Evolutionary conservation across 2,888 invertebrate genomes (phyloP).

Genomic region (Xanthorhoe designata): DNA sequence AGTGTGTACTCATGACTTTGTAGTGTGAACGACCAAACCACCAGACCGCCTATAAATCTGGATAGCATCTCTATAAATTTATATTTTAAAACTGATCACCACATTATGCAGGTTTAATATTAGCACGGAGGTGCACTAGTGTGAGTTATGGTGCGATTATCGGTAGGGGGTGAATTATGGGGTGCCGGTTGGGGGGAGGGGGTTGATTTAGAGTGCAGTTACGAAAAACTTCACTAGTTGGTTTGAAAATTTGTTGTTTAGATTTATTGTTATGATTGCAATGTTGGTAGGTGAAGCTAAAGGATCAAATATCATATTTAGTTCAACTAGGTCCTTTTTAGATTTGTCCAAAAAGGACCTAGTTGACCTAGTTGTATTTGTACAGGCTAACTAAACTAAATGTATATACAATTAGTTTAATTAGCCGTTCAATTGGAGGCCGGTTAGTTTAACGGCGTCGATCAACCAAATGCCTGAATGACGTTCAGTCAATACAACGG

Average conservation of each 20-base stretch:
- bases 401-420: too few species aligned
- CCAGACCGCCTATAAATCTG: slow-evolving; percentile 18
- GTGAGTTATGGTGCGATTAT: slow-evolving; percentile 74
- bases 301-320: too few species aligned
- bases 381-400: too few species aligned
- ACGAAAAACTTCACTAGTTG: slow-evolving; percentile 23
- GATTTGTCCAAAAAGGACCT: too few species aligned
- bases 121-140: slow-evolving; percentile 55
- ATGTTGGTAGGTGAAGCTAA: background rate
- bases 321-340: too few species aligned
- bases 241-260: background rate
- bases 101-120: slow-evolving; percentile 69
- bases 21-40: background rate
- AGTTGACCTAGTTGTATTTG: too few species aligned
- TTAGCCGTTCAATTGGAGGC: too few species aligned
- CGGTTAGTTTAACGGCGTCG: too few species aligned
- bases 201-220: slow-evolving; percentile 50
- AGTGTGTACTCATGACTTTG: slow-evolving; percentile 1
- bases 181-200: slow-evolving; percentile 50
- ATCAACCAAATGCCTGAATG: too few species aligned
- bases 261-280: background rate
- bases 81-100: slow-evolving; percentile 68
- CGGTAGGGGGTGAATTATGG: slow-evolving; percentile 60
- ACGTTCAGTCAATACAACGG: too few species aligned
- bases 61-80: slow-evolving; percentile 31